Percentiles rank a stretch among this genome's conserved stretches.
Conservation (phyloP, 2,113 vertebrate genomes). For the Prinia subflava region DNA sequence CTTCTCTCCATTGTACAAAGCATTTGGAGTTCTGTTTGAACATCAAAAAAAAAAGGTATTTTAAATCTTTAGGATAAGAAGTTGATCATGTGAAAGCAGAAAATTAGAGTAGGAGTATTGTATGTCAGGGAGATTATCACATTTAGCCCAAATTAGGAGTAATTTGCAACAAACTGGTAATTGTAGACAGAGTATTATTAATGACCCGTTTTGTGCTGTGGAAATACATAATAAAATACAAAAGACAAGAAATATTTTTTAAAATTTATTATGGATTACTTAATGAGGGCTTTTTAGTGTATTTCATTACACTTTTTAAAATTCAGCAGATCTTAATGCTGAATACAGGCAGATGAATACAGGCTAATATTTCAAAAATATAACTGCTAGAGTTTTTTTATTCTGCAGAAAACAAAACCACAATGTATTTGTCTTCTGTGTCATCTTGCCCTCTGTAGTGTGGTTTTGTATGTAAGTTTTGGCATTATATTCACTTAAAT, state of each 20-base stretch:
- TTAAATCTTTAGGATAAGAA: not conserved
- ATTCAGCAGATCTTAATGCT: not conserved
- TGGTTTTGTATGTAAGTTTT: not conserved
- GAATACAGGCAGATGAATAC: not conserved
- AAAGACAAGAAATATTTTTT: not conserved
- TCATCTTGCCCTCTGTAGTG: not conserved
- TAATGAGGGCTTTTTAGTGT: not conserved
- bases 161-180: not conserved
- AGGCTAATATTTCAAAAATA: not conserved
- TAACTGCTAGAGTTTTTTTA: not conserved
- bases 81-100: not conserved
- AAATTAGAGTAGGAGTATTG: not conserved
- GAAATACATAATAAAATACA: not conserved
- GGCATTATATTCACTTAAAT: not conserved
- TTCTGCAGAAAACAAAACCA: not conserved
- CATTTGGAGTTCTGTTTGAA: not conserved
- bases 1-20: not conserved
- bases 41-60: not conserved
- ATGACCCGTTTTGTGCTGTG: not conserved
- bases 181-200: not conserved
- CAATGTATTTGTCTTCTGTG: rapidly evolving
- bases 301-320: not conserved
- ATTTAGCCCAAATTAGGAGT: not conserved
- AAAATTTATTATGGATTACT: not conserved
- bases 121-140: not conserved